Base-by-base conservation (phyloP, 2,797 vertebrate genomes). In the Tamandua tetradactyla region DNA sequence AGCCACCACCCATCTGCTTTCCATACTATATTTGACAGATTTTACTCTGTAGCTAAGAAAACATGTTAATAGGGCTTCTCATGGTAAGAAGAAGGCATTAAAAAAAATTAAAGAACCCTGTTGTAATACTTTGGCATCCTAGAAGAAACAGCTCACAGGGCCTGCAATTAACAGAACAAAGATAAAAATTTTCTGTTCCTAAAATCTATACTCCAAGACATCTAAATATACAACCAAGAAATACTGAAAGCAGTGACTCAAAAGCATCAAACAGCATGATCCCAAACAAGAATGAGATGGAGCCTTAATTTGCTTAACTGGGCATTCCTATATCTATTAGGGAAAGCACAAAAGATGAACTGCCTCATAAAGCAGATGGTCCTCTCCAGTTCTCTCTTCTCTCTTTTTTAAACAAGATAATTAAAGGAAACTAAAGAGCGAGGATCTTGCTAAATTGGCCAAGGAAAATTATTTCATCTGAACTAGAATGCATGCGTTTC, bases 341-440 rank as follows among this genome's bases (percentile, higher is more conserved):
- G 87, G 52, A 92, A 93, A 59, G 83, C 80, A 22, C 66, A 93
- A 5, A 1, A 90, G 88, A 96, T 42, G 75, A 95, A 94, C 78
- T 13, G 74, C 49, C 92, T 87, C 93, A 61, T 40, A 96, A 84
- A 91, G 96, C 81, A 97, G 68, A 96, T 89, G 97, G 90, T 49
- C 95, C 85, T 83, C 86, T 35, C 30, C 9, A 49, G 42, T 57
- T 64, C 25, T 57, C n/a, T 35, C 17, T 30, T n/a, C 32, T 37
- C n/a, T 69, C 66, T 81, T 78, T 84, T 59, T 68, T 42, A 61
- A 92, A 96, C 5, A 35, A 76, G 95, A 82, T 62, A 87, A 92
- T 30, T 94, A 90, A 95, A 96, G 92, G 79, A 68, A 97, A 97
- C 4, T 8, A 42, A 91, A n/a, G 1, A 84, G 40, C 62, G 87